Conservation (phyloP, 2,888 invertebrate species). For the Thera obeliscata region DNA sequence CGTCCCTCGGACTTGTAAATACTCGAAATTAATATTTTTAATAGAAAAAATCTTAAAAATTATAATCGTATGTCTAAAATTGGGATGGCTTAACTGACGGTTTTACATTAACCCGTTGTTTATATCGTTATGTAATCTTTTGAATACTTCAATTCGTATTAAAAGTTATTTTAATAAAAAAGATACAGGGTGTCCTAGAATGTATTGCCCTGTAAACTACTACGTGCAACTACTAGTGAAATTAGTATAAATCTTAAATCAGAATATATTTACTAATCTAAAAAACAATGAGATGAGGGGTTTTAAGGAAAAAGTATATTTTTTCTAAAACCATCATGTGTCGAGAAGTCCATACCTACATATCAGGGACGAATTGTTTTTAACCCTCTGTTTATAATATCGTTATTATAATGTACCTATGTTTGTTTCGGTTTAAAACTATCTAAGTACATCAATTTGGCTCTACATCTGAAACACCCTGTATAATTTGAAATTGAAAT, state of each 20-base stretch:
- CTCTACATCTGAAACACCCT: conserved; percentile 1
- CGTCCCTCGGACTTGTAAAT: conserved; percentile 55
- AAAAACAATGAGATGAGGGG: no score
- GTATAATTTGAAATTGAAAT: neutral
- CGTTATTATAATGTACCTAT: no score
- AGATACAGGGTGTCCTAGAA: conserved; percentile 1
- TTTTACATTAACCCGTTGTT: conserved; percentile 23
- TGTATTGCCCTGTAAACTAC: neutral
- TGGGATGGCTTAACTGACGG: conserved; percentile 41
- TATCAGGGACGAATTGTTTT: no score
- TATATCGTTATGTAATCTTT: conserved; percentile 23
- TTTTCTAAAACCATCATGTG: no score
- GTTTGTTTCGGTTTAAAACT: no score
- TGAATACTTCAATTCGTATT: conserved; percentile 14
- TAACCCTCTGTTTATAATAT: no score
- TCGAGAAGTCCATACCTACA: no score
- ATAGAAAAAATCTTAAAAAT: conserved; percentile 36
- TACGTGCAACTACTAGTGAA: no score
- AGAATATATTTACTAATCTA: no score
- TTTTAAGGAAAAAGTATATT: no score
- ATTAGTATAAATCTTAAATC: no score
- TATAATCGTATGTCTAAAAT: conserved; percentile 30
- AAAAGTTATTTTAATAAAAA: neutral
- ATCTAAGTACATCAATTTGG: neutral
- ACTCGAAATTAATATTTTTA: conserved; percentile 37